Base-by-base conservation (phyloP, 37 sponge, comb jelly and placozoan genomes). In the Petrosia ficiformis region DNA sequence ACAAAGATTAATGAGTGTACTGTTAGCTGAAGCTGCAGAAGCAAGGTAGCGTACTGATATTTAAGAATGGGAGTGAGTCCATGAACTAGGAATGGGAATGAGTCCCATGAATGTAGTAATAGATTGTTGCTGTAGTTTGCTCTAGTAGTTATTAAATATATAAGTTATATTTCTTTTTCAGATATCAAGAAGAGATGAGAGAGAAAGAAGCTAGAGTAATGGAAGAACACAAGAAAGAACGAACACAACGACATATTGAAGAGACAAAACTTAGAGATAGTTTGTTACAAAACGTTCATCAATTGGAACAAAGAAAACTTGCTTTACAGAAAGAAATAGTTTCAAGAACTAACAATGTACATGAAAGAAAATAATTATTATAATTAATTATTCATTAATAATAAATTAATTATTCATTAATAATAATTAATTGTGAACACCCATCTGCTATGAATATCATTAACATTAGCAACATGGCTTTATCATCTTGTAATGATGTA, bases 21-120 rank as follows among this genome's bases (percentile, higher is more conserved):
- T 94, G 11, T 69, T 94, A 28, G 84, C 86, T 37, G 87, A 84
- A 59, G 94, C 94, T 40, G 90, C 94, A 25, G 94, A 94, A 73
- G 84, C 78, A 33, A 93, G 65, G 90, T 81, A 65, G 4, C 42
- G 42, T 64, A 32, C 19, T 70, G 8, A 65, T 31, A 19, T 48
- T 48, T 48, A 48, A 19, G 8, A 48, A 19, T 19, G 54, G 14
- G 14, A 48, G 8, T 8, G 14, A 48, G 8, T 48, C 14, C 54
- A 48, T 48, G 54, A 48, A 48, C 54, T 48, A 48, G 14, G 14
- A 48, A n/a, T n/a, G n/a, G n/a, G n/a, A n/a, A n/a, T n/a, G n/a
- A n/a, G n/a, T n/a, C n/a, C n/a, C n/a, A n/a, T n/a, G n/a, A n/a
- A n/a, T n/a, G n/a, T n/a, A n/a, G n/a, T n/a, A n/a, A n/a, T n/a